These are phyloP conservation scores for Cataglyphis altisquamis DNA, from an alignment of 2,888 invertebrate genomes.

Conservation along the genomic window DNA sequence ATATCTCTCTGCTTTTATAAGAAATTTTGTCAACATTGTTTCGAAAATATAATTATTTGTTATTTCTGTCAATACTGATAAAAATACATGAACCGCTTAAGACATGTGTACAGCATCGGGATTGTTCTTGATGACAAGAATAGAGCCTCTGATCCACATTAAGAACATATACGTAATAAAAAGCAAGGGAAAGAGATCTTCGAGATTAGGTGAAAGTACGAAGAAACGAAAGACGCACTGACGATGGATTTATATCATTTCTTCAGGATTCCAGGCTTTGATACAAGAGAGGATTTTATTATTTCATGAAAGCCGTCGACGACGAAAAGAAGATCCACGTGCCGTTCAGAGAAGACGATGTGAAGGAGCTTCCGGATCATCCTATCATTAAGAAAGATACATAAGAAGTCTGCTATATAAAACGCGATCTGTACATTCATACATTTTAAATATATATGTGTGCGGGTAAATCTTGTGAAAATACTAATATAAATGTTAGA, in stretches of 20 bases:
- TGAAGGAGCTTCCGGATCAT: constrained; percentile 29
- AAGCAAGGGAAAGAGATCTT: constrained; percentile 17
- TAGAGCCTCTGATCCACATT: constrained; percentile 13
- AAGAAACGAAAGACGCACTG: constrained; percentile 25
- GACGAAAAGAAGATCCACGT: constrained; percentile 45
- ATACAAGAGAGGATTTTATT: constrained; percentile 56
- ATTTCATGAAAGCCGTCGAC: constrained; percentile 53
- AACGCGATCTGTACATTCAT: not conserved
- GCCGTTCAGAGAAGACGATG: constrained; percentile 28
- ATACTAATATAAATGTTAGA: not conserved
- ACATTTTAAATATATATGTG: not conserved
- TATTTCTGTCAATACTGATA: not conserved
- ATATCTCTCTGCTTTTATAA: not conserved
- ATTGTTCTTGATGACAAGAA: constrained; percentile 1
- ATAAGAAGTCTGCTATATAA: not conserved
- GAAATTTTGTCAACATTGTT: not conserved
- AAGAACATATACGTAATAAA: constrained; percentile 40
- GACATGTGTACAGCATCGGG: not conserved
- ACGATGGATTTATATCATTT: constrained; percentile 59
- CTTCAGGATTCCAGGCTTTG: constrained; percentile 47
- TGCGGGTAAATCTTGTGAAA: not conserved
- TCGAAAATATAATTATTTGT: not conserved
- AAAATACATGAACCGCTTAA: not conserved
- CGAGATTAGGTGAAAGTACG: constrained; percentile 45
- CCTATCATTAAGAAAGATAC: constrained; percentile 13